phyloP scores from a whole-genome alignment of 2,888 invertebrate species.

The Tryphoninae sp. region DNA sequence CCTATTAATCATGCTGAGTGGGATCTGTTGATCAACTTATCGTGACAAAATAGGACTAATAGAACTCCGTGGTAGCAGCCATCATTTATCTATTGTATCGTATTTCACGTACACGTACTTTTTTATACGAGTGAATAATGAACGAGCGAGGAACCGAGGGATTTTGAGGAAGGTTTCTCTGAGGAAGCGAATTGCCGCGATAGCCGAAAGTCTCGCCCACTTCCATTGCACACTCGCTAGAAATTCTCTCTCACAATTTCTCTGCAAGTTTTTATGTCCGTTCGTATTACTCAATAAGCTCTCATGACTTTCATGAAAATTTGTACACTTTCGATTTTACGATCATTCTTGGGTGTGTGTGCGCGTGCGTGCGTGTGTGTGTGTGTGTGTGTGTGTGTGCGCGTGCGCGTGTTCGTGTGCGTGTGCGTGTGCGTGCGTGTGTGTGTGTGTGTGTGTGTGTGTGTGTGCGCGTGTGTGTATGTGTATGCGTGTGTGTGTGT shows the following conservation, averaged over 20 bases:
- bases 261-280: constrained; percentile 40
- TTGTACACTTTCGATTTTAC: not conserved
- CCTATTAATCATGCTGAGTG: no score
- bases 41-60: not conserved
- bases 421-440: not conserved
- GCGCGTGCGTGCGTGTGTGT: not conserved
- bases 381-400: not conserved
- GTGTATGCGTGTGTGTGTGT: not conserved
- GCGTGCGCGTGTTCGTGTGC: not conserved
- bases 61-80: not conserved
- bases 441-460: not conserved
- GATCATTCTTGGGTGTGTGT: not conserved
- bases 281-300: constrained; percentile 31
- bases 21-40: not conserved
- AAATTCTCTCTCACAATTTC: constrained; percentile 46
- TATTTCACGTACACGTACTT: no score
- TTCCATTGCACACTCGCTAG: not conserved
- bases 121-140: constrained; percentile 24
- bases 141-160: not conserved
- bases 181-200: no score
- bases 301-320: not conserved
- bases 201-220: not conserved
- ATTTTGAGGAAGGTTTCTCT: constrained; percentile 31
- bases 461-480: not conserved
- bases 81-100: no score